phyloP scores from a whole-genome alignment of 1,140 invertebrate genomes.

The Maniola jurtina region DNA sequence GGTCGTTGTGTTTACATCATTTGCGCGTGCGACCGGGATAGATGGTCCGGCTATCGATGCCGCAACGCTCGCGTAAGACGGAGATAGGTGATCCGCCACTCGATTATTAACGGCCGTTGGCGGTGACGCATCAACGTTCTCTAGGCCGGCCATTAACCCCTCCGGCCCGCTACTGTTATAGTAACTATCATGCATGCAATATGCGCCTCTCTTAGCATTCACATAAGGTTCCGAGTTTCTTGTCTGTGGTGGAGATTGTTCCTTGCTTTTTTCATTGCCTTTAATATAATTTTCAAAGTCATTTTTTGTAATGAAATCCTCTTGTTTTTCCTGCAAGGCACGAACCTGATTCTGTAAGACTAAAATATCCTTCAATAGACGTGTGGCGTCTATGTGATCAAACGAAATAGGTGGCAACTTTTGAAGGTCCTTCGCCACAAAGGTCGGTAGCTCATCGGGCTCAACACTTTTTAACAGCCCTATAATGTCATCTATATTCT shows the following conservation, averaged over 20 bases:
- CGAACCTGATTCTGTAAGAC: background rate
- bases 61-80: too few species aligned
- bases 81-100: background rate
- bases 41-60: too few species aligned
- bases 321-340: background rate
- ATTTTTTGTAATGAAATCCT: background rate
- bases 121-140: too few species aligned
- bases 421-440: constrained; percentile 11
- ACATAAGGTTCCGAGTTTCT: constrained; percentile 14
- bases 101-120: background rate
- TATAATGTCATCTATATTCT: constrained; percentile 21
- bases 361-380: constrained; percentile 19
- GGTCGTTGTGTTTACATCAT: too few species aligned
- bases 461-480: constrained; percentile 11
- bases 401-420: constrained; percentile 10
- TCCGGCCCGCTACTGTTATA: background rate
- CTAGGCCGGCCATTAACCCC: background rate
- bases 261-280: background rate
- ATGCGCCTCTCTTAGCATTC: constrained; percentile 2
- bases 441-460: constrained; percentile 6
- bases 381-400: constrained; percentile 13
- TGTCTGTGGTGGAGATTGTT: too few species aligned
- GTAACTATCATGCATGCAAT: background rate
- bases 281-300: constrained; percentile 1
- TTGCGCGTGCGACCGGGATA: too few species aligned